Evolutionary conservation across 2,113 vertebrate species (phyloP), one percentile per base, ranked within the genome.

Genomic region (Epinephelus moara): DNA sequence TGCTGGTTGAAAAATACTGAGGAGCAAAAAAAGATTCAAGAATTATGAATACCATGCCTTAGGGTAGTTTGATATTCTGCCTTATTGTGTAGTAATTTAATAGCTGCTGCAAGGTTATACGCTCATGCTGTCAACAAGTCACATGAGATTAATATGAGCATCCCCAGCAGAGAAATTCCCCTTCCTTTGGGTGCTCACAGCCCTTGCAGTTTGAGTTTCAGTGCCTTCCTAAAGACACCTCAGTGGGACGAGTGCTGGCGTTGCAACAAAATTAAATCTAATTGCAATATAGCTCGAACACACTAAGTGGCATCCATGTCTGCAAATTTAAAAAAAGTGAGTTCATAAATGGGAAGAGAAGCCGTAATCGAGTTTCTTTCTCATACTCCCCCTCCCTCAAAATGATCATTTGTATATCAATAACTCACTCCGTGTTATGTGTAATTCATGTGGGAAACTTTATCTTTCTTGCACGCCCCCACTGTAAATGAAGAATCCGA

Each of bases 41-140:
- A 63, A 25, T 78, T 61, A 11, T 80, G 47, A 85, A 80, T 45
- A 81, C 62, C 53, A 53, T 47, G 33, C 68, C 57, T 66, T 47
- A 0, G 40, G 69, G 55, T 50, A 50, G 21, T 27, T 61, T 56
- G 6, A 53, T 19, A 70, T 57, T 21, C 9, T 53, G 30, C 21
- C 69, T 40, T 52, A 15, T 55, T 64, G 47, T 72, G 50, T 42
- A 3, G 27, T 56, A 37, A 50, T 67, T 49, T 72, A 40, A 40
- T 42, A 50, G 18, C 63, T 42, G 42, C 45, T 66, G 37, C 37
- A 30, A 27, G 72, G 27, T 66, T 76, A 18, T 55, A 7, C 21
- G 30, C 4, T 49, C 10, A 30, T 42, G 42, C 42, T 45, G 42
- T 45, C 11, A 45, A 49, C 59, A 40, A 45, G 8, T 66, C 15